phyloP scores from a whole-genome alignment of 2,113 vertebrate species.

The western clawed frog (Xenopus tropicalis) region DNA sequence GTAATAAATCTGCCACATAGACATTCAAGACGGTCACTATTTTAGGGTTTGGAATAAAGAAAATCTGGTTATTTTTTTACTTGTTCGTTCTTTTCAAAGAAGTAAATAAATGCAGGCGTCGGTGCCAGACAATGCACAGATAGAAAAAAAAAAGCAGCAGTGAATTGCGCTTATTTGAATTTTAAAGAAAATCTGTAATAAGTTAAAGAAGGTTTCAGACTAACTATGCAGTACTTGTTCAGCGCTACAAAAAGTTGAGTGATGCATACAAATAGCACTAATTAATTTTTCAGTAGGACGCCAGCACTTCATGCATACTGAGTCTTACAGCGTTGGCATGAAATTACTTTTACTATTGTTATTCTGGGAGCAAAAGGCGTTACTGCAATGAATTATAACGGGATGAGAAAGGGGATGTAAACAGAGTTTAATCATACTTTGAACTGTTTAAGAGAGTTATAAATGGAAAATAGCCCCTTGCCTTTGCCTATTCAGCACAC shows the following conservation, averaged over 20 bases:
- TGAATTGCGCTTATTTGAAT: slow-evolving; percentile 57
- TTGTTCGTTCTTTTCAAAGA: too few relatives aligned
- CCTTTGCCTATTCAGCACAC: not conserved
- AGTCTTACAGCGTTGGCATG: slow-evolving; percentile 35
- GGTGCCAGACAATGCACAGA: too few relatives aligned
- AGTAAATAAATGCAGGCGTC: too few relatives aligned
- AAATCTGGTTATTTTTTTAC: too few relatives aligned
- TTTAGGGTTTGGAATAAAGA: too few relatives aligned
- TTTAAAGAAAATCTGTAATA: slow-evolving; percentile 38
- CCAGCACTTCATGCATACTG: slow-evolving; percentile 42
- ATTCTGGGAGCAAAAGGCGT: slow-evolving; percentile 1
- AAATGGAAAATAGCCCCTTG: not conserved
- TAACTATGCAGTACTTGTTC: slow-evolving; percentile 5
- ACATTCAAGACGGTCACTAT: too few relatives aligned
- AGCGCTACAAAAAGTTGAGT: slow-evolving; percentile 44
- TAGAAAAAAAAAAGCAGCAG: slow-evolving; percentile 21
- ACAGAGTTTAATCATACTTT: not conserved
- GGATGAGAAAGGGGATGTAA: slow-evolving; percentile 10
- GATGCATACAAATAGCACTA: slow-evolving; percentile 54
- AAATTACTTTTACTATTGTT: slow-evolving; percentile 37
- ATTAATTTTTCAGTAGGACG: slow-evolving; percentile 55
- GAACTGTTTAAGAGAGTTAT: slow-evolving; percentile 9
- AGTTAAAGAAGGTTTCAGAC: slow-evolving; percentile 44
- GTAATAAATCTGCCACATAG: too few relatives aligned
- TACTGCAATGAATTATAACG: slow-evolving; percentile 9